phyloP scores from a whole-genome alignment of 1,140 invertebrate species.

The Triops cancriformis region DNA sequence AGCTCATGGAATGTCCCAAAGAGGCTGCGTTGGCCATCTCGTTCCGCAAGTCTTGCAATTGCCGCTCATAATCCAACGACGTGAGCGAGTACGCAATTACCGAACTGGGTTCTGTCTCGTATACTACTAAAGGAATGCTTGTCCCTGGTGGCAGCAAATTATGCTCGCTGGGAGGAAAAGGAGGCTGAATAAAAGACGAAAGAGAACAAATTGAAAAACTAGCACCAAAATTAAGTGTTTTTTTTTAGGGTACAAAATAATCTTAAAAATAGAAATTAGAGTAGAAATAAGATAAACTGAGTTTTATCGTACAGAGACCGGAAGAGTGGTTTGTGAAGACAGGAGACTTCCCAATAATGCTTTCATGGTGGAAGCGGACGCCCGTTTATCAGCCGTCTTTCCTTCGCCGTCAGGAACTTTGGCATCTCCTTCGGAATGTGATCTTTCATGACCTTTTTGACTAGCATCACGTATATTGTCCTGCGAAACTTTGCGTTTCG shows the following conservation, averaged over 20 bases:
- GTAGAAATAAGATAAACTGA: neutral
- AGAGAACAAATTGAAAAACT: too few relatives aligned
- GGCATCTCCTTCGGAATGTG: constrained; percentile 34
- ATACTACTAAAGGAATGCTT: constrained; percentile 63
- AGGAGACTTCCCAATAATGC: constrained; percentile 58
- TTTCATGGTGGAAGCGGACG: constrained; percentile 48
- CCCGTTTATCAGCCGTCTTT: constrained; percentile 31
- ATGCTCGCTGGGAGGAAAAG: constrained; percentile 56
- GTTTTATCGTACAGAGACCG: constrained; percentile 43
- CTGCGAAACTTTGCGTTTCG: neutral
- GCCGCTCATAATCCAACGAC: constrained; percentile 58
- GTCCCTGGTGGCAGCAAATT: constrained; percentile 47
- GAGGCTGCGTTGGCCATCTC: constrained; percentile 6
- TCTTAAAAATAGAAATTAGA: constrained; percentile 18
- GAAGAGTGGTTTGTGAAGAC: constrained; percentile 42
- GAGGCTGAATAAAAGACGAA: constrained; percentile 41
- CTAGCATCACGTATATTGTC: constrained; percentile 21
- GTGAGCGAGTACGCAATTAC: constrained; percentile 77
- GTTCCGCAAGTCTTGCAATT: constrained; percentile 45
- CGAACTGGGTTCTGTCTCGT: constrained; percentile 78
- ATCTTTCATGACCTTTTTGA: constrained; percentile 35
- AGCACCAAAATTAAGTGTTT: too few relatives aligned
- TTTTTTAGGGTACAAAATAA: too few relatives aligned
- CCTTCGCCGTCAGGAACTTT: constrained; percentile 11
- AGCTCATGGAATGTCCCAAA: neutral